These are phyloP conservation scores for Gambusia holbrooki DNA, from an alignment of 2,113 vertebrate species.

Conservation along the genomic window DNA sequence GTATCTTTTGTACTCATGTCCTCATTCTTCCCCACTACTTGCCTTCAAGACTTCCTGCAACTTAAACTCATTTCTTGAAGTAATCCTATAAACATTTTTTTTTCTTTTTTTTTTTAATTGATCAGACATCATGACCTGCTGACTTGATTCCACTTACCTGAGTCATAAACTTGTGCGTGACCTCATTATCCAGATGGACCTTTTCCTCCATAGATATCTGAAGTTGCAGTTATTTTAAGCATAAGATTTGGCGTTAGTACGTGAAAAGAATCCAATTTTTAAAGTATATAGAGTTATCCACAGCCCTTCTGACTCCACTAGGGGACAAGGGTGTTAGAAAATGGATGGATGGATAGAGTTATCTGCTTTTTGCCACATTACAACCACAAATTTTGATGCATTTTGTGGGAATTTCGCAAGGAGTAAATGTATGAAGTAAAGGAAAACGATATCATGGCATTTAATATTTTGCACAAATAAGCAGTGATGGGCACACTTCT, in stretches of 20 bases:
- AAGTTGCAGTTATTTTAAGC: background rate
- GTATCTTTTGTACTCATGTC: slow-evolving; percentile 73
- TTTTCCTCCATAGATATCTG: background rate
- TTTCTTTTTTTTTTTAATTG: slow-evolving; percentile 13
- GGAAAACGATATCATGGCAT: background rate
- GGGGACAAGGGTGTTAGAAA: no score
- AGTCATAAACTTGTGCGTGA: slow-evolving; percentile 56
- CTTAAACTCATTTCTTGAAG: slow-evolving; percentile 14
- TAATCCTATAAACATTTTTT: slow-evolving; percentile 15
- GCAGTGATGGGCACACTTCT: no score
- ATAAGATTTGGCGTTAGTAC: background rate
- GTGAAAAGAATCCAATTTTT: no score
- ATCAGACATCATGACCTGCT: slow-evolving; percentile 30
- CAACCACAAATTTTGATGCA: background rate
- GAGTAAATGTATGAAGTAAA: background rate
- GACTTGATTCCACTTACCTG: slow-evolving; percentile 48
- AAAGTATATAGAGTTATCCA: no score
- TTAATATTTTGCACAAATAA: background rate
- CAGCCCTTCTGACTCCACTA: no score
- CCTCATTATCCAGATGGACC: slow-evolving; percentile 44
- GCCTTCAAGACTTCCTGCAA: slow-evolving; percentile 52
- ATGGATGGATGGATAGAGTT: no score
- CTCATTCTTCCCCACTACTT: slow-evolving; percentile 65
- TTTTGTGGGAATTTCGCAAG: background rate
- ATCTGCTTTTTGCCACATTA: no score